A percentile compares a stretch with the other conserved stretches of the same genome.
Conservation (phyloP, 92 coral and sea anemone species). For the Ricordea florida region DNA sequence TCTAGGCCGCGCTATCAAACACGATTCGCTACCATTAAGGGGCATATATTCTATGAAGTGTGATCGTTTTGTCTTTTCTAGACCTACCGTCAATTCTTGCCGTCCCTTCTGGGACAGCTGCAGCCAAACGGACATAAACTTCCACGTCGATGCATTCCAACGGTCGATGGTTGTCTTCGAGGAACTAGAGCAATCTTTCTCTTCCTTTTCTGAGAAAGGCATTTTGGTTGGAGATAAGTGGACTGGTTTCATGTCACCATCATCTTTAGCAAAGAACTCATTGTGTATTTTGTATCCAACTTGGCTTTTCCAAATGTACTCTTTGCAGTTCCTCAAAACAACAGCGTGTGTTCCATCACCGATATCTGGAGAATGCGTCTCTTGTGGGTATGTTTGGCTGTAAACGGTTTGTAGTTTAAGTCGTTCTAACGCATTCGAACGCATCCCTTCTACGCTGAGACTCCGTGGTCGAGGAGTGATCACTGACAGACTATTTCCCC, state of each 20-base stretch:
- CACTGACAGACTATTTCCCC: too few species aligned
- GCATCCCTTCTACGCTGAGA: background rate
- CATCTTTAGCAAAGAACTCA: too few species aligned
- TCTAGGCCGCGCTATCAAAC: too few species aligned
- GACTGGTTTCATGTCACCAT: background rate
- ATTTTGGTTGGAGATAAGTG: too few species aligned
- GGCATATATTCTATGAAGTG: too few species aligned
- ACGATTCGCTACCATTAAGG: too few species aligned
- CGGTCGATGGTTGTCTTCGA: background rate
- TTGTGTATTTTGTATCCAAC: too few species aligned
- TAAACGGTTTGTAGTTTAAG: background rate
- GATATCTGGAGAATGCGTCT: background rate
- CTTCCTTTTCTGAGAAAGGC: background rate
- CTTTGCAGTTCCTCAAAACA: background rate
- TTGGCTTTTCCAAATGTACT: too few species aligned
- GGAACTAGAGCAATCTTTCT: background rate
- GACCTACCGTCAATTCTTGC: too few species aligned
- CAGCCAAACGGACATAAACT: too few species aligned
- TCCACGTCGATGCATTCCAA: background rate
- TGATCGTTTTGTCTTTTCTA: too few species aligned
- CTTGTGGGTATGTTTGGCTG: background rate
- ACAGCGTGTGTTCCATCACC: background rate
- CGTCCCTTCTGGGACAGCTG: too few species aligned
- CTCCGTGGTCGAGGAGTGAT: background rate
- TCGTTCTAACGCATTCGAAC: background rate